Base-by-base conservation (phyloP, 2,797 vertebrate genomes). In the Alauda arvensis region DNA sequence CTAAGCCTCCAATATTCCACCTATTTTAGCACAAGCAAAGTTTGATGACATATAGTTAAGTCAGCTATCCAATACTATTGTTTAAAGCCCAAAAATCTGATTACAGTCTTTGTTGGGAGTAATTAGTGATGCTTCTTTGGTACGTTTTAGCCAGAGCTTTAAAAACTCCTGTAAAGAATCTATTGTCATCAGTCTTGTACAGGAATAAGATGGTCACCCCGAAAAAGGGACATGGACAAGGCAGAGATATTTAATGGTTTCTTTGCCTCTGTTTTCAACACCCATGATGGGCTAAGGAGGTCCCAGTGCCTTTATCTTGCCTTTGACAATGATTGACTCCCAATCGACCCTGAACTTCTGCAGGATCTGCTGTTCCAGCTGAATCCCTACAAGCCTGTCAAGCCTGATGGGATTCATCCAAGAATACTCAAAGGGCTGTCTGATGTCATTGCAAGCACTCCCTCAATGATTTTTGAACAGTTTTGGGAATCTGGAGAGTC, bases 331-430 rank as follows among this genome's bases (percentile, higher is more conserved):
- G 18, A 48, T 18, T 1, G 4, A 25, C 9, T 60, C 28, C 19
- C 26, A 20, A 3, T 9, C 0, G 0, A 48, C 34, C 16, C 11
- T 20, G n/a, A 68, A 18, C 9, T 29, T 55, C 19, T 18, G 4
- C 8, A 42, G 49, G 42, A 43, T 49, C 48, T 49, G 5, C 49
- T 62, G 28, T 49, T 80, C 28, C 49, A 62, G 37, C n/a, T 61
- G 49, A 15, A 33, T 39, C 24, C 14, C 23, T 75, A 8, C 13
- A 49, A 39, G 14, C 18, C 37, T 43, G 17, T 39, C 3, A 3
- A 33, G 3, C 17, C n/a, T 68, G 28, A 29, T 62, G 37, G 8
- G 16, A 45, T 45, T 26, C 8, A 26, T 40, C 18, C 33, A 33
- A 57, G 20, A 59, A 31, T 31, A 52, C 20, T 45, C 29, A 31